These are phyloP conservation scores for Rhabdornis inornatus DNA, from an alignment of 2,113 vertebrate species.

Conservation along the genomic window DNA sequence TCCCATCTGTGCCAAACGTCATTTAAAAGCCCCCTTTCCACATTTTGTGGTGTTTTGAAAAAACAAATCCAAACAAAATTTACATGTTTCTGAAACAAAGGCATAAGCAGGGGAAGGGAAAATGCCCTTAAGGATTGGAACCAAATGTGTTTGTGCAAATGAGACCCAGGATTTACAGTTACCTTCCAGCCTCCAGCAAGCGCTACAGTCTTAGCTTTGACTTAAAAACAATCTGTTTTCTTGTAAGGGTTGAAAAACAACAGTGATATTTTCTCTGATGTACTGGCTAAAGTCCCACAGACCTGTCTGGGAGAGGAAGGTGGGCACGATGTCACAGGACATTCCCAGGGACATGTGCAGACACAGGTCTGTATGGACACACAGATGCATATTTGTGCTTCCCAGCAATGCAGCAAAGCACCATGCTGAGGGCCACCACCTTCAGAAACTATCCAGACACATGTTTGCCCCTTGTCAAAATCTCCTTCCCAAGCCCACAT, in stretches of 20 bases:
- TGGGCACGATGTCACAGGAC: background rate
- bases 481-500: background rate
- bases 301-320: background rate
- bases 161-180: constrained; percentile 32
- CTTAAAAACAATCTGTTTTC: constrained; percentile 13
- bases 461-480: background rate
- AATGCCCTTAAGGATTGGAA: constrained; percentile 22
- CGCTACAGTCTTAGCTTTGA: background rate
- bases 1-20: background rate
- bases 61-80: constrained; percentile 1
- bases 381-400: accelerated
- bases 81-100: background rate
- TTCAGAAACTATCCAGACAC: background rate
- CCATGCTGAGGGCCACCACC: accelerated
- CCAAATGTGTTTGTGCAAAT: constrained; percentile 22
- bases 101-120: background rate
- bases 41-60: background rate
- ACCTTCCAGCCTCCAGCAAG: background rate
- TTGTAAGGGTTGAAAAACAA: background rate
- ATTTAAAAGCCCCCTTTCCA: background rate
- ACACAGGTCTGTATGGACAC: background rate
- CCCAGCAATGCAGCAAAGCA: background rate
- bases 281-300: background rate
- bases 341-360: background rate
- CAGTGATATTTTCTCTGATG: background rate